phyloP scores from a whole-genome alignment of 1,140 invertebrate genomes.

The Coenobita brevimanus region DNA sequence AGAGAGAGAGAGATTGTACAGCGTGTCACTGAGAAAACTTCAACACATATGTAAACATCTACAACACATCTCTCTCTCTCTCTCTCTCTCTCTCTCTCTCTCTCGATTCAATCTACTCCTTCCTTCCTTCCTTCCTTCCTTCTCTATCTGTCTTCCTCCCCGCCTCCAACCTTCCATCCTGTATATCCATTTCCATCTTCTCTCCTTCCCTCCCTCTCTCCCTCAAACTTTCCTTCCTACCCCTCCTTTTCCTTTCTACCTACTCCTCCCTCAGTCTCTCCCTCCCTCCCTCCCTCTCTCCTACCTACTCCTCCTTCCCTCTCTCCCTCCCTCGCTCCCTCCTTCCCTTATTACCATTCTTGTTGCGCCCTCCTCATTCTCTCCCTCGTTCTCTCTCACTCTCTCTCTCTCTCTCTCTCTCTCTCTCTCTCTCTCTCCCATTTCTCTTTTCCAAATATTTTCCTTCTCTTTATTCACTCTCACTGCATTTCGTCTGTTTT shows the following conservation, averaged over 20 bases:
- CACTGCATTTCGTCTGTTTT: too few relatives aligned
- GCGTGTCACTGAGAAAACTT: background rate
- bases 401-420: background rate
- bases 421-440: background rate
- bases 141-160: too few relatives aligned
- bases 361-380: background rate
- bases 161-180: background rate
- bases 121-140: background rate
- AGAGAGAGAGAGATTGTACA: background rate
- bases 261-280: background rate
- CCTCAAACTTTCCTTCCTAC: background rate
- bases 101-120: too few relatives aligned
- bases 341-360: background rate
- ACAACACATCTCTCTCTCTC: too few relatives aligned
- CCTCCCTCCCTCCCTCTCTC: background rate
- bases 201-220: background rate
- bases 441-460: too few relatives aligned
- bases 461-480: background rate
- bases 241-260: background rate
- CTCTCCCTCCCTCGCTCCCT: background rate
- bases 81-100: too few relatives aligned
- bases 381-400: background rate
- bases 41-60: too few relatives aligned
- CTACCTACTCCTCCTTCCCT: background rate
- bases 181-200: background rate